A percentile compares a stretch with the other conserved stretches of the same genome.
Conservation (phyloP, 1,140 invertebrate species). For the Artemia franciscana region DNA sequence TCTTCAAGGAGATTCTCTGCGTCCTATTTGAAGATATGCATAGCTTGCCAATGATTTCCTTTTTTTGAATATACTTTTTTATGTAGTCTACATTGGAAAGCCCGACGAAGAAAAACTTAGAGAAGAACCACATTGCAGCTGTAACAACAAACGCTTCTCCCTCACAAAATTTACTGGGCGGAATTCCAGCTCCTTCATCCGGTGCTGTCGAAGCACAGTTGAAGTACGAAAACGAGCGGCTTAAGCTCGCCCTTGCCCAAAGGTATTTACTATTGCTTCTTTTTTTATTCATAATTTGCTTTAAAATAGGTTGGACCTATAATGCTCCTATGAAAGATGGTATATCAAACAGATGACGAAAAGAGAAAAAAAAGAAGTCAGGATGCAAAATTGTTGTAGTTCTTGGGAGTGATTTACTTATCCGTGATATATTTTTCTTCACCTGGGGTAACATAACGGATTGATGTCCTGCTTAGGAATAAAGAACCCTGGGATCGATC, state of each 20-base stretch:
- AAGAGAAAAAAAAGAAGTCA: slow-evolving; percentile 2
- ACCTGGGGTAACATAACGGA: no score
- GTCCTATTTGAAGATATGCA: no score
- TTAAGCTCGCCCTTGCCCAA: slow-evolving; percentile 83
- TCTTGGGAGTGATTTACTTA: no score
- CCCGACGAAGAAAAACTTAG: not conserved
- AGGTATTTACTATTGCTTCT: slow-evolving; percentile 32
- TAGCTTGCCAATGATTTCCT: no score
- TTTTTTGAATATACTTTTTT: no score
- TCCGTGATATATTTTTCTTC: no score
- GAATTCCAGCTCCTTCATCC: not conserved
- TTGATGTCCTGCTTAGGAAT: no score
- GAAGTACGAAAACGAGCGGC: slow-evolving; percentile 87
- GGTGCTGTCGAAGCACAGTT: slow-evolving; percentile 56
- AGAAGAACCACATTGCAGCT: slow-evolving; percentile 12
- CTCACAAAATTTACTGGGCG: slow-evolving; percentile 28
- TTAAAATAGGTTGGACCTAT: slow-evolving; percentile 1
- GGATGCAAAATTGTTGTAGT: not conserved
- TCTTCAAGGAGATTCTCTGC: no score
- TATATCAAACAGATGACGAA: slow-evolving; percentile 12
- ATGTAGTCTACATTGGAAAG: not conserved
- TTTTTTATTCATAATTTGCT: not conserved
- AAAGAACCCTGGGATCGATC: no score
- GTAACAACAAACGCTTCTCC: slow-evolving; percentile 22
- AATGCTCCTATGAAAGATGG: not conserved